Evolutionary conservation across 2,113 vertebrate genomes (phyloP).

Genomic region (Corythornis vintsioides): DNA sequence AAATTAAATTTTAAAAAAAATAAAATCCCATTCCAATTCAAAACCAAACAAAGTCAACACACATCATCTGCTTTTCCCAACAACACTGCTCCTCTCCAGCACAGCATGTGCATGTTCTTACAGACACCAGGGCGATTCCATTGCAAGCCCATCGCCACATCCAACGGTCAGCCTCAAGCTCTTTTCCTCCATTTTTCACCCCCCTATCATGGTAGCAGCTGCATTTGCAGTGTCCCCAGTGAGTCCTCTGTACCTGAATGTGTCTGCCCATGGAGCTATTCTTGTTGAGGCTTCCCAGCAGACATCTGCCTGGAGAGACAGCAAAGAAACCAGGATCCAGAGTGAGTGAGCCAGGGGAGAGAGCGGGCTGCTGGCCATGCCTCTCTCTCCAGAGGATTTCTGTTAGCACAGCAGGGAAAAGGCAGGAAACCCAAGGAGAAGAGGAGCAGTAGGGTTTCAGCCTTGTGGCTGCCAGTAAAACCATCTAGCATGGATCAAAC

Average conservation of each 20-base stretch:
- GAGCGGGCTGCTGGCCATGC: neutral
- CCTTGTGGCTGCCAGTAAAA: neutral
- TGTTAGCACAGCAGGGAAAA: slow-evolving; percentile 6
- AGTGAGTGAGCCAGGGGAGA: neutral
- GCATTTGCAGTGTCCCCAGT: neutral
- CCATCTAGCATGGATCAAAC: slow-evolving; percentile 23
- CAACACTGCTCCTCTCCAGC: neutral
- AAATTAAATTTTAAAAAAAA: neutral
- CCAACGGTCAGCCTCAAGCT: neutral
- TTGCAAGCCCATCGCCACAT: rapidly evolving
- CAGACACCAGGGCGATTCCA: rapidly evolving
- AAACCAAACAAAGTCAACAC: neutral
- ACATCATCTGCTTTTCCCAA: neutral
- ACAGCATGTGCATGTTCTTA: neutral
- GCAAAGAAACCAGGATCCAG: neutral
- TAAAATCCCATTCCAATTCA: neutral
- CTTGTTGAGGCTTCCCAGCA: neutral
- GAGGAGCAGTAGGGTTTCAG: slow-evolving; percentile 5
- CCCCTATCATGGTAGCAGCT: neutral
- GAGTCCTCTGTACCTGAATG: neutral
- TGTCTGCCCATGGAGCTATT: neutral
- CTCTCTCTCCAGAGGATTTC: neutral
- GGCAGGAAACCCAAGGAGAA: slow-evolving; percentile 37
- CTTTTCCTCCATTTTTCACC: neutral
- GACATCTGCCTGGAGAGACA: neutral